A percentile compares a stretch with the other conserved stretches of the same genome.
These are phyloP conservation scores for Gasteruption jaculator DNA, from an alignment of 2,888 invertebrate species.

Conservation along the genomic window DNA sequence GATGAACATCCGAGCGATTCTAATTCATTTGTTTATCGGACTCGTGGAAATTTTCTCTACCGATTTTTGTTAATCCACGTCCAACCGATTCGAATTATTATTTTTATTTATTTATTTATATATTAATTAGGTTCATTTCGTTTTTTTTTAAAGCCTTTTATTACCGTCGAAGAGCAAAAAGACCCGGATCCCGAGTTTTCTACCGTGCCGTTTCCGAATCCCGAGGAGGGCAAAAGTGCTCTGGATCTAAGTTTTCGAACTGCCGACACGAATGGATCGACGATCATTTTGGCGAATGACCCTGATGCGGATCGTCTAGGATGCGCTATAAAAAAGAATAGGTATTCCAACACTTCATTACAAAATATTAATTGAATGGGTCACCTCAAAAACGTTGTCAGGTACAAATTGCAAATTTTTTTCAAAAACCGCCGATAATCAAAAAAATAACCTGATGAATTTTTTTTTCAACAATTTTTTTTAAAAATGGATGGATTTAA, in stretches of 20 bases:
- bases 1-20: too few species aligned
- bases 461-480: conserved; percentile 4
- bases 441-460: background rate
- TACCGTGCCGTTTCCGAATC: conserved; percentile 96
- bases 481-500: background rate
- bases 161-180: conserved; percentile 70
- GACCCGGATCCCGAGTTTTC: conserved; percentile 95
- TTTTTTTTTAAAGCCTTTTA: conserved; percentile 54
- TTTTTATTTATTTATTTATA: background rate
- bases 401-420: too few species aligned
- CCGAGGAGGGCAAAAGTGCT: conserved; percentile 88
- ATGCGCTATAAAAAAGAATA: conserved; percentile 78
- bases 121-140: conserved; percentile 4
- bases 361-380: conserved; percentile 2
- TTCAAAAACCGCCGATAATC: background rate
- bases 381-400: too few species aligned
- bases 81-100: too few species aligned
- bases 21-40: too few species aligned
- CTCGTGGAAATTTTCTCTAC: too few species aligned
- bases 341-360: conserved; percentile 20
- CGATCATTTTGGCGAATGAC: conserved; percentile 90
- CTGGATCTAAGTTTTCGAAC: conserved; percentile 71
- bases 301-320: conserved; percentile 95
- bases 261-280: conserved; percentile 67
- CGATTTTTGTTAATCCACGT: too few species aligned